A percentile compares a stretch with the other conserved stretches of the same genome.
Evolutionary conservation across 2,888 invertebrate species (phyloP).

Genomic region (Abrostola tripartita): DNA sequence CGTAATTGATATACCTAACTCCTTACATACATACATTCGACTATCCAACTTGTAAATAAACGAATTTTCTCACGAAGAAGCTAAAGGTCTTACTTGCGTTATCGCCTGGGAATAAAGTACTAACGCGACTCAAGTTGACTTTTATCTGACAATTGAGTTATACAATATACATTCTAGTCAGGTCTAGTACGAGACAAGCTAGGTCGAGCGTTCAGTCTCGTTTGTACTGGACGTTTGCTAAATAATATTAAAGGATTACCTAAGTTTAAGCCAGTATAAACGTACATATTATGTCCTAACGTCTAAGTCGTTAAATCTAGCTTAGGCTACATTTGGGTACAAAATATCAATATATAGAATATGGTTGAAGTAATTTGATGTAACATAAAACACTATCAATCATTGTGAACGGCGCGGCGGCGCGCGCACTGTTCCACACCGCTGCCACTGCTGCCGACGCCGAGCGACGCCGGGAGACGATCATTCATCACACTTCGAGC

Average conservation of each 20-base stretch:
- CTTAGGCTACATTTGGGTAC: constrained; percentile 29
- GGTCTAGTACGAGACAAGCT: constrained; percentile 38
- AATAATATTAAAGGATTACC: constrained; percentile 25
- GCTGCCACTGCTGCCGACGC: constrained; percentile 61
- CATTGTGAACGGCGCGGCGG: constrained; percentile 65
- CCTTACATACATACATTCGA: neutral
- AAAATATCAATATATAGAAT: constrained; percentile 52
- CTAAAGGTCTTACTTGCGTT: constrained; percentile 26
- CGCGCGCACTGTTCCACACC: constrained; percentile 73
- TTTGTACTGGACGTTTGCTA: constrained; percentile 11
- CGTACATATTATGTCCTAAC: constrained; percentile 20
- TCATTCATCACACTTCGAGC: constrained; percentile 86
- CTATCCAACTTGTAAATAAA: constrained; percentile 35
- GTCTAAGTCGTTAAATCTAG: constrained; percentile 26
- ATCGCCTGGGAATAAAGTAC: constrained; percentile 49
- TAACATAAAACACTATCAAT: constrained; percentile 80
- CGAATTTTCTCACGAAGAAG: constrained; percentile 34
- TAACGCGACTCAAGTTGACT: constrained; percentile 43
- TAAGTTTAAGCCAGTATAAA: constrained; percentile 18
- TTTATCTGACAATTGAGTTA: constrained; percentile 53
- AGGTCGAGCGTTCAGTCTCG: constrained; percentile 15
- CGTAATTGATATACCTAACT: constrained; percentile 29
- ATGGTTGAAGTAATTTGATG: constrained; percentile 70
- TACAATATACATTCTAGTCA: constrained; percentile 45
- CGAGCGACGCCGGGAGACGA: constrained; percentile 56